These are phyloP conservation scores for Acipenser ruthenus DNA, from an alignment of 2,797 vertebrate genomes.

Conservation along the genomic window DNA sequence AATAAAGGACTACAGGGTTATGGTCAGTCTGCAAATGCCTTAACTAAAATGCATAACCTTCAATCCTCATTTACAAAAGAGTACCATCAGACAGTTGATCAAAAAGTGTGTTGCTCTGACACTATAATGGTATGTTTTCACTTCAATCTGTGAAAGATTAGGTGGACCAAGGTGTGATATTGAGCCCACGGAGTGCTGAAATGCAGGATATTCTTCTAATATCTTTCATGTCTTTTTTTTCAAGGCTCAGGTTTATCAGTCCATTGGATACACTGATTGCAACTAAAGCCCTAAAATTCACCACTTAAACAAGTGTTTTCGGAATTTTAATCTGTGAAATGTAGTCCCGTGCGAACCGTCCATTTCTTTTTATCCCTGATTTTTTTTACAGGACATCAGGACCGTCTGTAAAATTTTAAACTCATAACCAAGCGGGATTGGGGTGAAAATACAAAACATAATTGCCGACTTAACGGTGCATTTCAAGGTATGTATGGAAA, in stretches of 20 bases:
- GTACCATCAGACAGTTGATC: neutral
- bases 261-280: conserved; percentile 26
- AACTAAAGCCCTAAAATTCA: conserved; percentile 4
- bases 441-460: too few relatives aligned
- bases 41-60: neutral
- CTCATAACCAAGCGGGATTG: too few relatives aligned
- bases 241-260: conserved; percentile 4
- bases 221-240: neutral
- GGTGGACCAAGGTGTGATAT: neutral
- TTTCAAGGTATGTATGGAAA: too few relatives aligned
- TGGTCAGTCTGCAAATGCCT: neutral
- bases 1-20: too few relatives aligned
- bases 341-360: too few relatives aligned
- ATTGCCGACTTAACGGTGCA: too few relatives aligned
- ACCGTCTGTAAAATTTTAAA: too few relatives aligned
- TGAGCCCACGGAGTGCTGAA: neutral
- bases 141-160: neutral
- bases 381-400: too few relatives aligned
- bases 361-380: too few relatives aligned
- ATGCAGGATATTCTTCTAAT: neutral
- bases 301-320: too few relatives aligned
- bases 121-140: too few relatives aligned
- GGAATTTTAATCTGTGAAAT: too few relatives aligned
- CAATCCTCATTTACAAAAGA: neutral
- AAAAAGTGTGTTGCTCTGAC: neutral